phyloP scores from a whole-genome alignment of 2,888 invertebrate species.

The Willowsia nigromaculata region DNA sequence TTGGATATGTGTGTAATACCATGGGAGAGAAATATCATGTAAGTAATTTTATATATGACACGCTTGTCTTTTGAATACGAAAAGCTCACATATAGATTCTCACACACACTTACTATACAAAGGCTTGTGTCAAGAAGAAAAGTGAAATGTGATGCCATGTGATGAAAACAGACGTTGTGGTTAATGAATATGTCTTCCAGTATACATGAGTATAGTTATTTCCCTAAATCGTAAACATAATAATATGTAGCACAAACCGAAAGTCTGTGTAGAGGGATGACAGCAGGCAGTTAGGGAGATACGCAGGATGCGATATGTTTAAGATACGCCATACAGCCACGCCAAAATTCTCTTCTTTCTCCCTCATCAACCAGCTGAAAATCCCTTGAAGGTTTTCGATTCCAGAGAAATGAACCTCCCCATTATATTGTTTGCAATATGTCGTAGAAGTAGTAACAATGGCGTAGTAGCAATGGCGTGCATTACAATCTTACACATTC shows the following conservation, averaged over 20 bases:
- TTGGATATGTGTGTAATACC: background rate
- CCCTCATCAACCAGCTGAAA: slow-evolving; percentile 44
- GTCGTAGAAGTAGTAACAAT: slow-evolving; percentile 22
- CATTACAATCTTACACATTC: background rate
- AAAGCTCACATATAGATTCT: background rate
- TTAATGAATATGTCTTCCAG: slow-evolving; percentile 50
- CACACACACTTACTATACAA: slow-evolving; percentile 3
- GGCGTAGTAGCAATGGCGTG: background rate
- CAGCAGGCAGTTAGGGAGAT: background rate
- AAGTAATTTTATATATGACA: background rate
- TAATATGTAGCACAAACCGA: background rate
- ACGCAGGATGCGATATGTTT: background rate
- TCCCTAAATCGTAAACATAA: slow-evolving; percentile 12
- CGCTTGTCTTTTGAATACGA: slow-evolving; percentile 41
- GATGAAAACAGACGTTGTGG: slow-evolving; percentile 64
- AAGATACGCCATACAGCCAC: background rate
- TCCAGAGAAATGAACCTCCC: slow-evolving; percentile 38
- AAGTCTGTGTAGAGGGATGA: background rate
- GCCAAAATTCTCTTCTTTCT: background rate
- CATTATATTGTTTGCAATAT: slow-evolving; percentile 35
- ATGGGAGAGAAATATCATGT: background rate
- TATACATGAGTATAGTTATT: background rate
- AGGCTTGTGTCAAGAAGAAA: slow-evolving; percentile 46
- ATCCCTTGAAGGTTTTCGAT: slow-evolving; percentile 55
- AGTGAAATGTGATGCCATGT: slow-evolving; percentile 58